Evolutionary conservation across 1,140 invertebrate genomes (phyloP), one percentile per base, ranked within the genome.

Genomic region (Neocloeon triangulifer): DNA sequence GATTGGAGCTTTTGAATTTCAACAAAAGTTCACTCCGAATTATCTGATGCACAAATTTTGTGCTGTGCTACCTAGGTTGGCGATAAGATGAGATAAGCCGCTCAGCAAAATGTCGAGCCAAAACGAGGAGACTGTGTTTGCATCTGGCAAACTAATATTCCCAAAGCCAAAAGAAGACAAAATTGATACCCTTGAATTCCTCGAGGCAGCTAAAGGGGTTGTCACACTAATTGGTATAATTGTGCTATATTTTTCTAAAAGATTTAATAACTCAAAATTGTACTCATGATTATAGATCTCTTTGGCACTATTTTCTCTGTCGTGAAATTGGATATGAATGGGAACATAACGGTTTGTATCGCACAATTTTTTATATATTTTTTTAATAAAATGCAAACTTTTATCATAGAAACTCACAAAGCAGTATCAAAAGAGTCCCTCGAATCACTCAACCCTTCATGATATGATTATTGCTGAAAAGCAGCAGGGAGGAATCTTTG

Each of bases 281-380:
- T n/a, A 22, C 20, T 8, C 10, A 20, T 16, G 9, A 19, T 0
- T 3, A 36, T n/a, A n/a, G n/a, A n/a, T n/a, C n/a, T n/a, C n/a
- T 64, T 76, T 47, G 73, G 73, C 34, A 74, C 64, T 51, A 49
- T 69, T 3, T 77, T 77, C 47, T 56, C 63, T 25, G 66, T 72
- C 9, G 62, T 77, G 14, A 69, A 66, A 44, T 63, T 63, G 51
- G 73, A 77, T 43, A 72, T 79, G 60, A 62, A 66, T 49, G 65
- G 63, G 41, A 78, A 76, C 49, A 64, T 77, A 41, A 60, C 67
- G 43, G 73, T 75, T 59, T 62, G 58, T 52, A n/a, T n/a, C n/a
- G n/a, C n/a, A n/a, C n/a, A n/a, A n/a, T n/a, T n/a, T n/a, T n/a
- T n/a, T n/a, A n/a, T n/a, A n/a, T n/a, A n/a, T n/a, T n/a, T n/a